These are phyloP conservation scores for Halcyon chelicuti DNA, from an alignment of 2,797 vertebrate species.

Conservation along the genomic window DNA sequence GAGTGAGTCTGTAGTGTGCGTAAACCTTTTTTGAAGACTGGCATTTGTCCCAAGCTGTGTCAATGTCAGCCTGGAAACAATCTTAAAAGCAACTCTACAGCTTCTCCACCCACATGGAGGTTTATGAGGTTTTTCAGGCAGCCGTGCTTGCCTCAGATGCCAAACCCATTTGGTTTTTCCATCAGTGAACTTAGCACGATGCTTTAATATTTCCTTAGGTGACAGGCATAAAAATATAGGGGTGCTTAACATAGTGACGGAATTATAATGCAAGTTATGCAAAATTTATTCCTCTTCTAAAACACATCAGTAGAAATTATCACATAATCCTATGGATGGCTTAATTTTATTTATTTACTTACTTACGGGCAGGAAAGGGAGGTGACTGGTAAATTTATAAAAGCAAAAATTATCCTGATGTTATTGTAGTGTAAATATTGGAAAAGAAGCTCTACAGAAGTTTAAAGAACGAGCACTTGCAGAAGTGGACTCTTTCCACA, in stretches of 20 bases:
- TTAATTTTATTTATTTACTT: neutral
- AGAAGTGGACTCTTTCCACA: neutral
- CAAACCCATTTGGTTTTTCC: slow-evolving; percentile 58
- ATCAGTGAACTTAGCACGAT: neutral
- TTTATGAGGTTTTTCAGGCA: neutral
- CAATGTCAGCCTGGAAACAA: neutral
- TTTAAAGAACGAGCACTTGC: neutral
- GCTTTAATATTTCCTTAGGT: neutral
- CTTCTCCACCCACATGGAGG: neutral
- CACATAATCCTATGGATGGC: neutral
- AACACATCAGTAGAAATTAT: neutral
- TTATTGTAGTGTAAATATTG: neutral
- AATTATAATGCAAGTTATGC: neutral
- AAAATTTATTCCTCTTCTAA: neutral
- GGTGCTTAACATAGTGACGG: neutral
- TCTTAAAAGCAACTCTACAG: neutral
- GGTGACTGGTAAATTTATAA: neutral
- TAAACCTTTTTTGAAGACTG: neutral
- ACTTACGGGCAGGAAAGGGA: neutral
- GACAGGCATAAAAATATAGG: neutral
- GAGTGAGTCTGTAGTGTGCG: neutral
- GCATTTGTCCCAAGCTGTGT: neutral
- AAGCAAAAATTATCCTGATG: neutral
- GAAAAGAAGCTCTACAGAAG: neutral
- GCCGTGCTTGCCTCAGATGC: slow-evolving; percentile 39